These are phyloP conservation scores for Ectemnius continuus DNA, from an alignment of 2,888 invertebrate species.

Conservation along the genomic window DNA sequence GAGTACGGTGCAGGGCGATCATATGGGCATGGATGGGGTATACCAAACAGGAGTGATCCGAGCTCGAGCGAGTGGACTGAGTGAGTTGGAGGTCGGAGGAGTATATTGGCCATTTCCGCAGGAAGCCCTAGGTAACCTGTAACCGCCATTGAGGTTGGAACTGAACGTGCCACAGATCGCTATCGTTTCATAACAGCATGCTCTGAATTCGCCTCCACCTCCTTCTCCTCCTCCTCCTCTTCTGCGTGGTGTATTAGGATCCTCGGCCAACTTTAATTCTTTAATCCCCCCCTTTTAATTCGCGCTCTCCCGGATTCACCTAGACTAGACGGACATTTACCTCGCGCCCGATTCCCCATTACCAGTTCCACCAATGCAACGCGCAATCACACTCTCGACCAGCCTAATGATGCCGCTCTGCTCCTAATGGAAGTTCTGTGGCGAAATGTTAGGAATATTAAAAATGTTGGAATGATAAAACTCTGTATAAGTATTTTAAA, in stretches of 20 bases:
- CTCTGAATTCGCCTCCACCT: conserved; percentile 45
- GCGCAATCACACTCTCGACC: too few species aligned
- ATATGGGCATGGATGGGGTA: conserved; percentile 66
- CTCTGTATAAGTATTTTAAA: too few species aligned
- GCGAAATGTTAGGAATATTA: too few species aligned
- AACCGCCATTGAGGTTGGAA: conserved; percentile 74
- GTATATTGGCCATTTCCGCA: conserved; percentile 76
- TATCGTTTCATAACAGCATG: conserved; percentile 69
- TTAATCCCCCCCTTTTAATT: too few species aligned
- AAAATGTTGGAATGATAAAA: too few species aligned
- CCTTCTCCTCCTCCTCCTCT: neutral
- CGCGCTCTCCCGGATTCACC: too few species aligned
- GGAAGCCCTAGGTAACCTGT: conserved; percentile 76
- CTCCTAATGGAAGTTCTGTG: too few species aligned
- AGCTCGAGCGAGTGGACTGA: conserved; percentile 62
- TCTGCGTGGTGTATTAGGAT: neutral
- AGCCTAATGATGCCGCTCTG: too few species aligned
- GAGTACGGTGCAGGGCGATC: conserved; percentile 65
- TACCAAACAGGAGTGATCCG: conserved; percentile 62
- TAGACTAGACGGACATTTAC: too few species aligned
- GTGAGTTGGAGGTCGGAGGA: conserved; percentile 73
- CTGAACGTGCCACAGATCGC: conserved; percentile 70
- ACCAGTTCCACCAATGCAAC: neutral
- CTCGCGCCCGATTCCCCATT: too few species aligned
- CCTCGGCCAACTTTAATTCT: too few species aligned